A percentile compares a stretch with the other conserved stretches of the same genome.
Evolutionary conservation across 2,888 invertebrate genomes (phyloP).

Genomic region (Pandemis cinnamomeana): DNA sequence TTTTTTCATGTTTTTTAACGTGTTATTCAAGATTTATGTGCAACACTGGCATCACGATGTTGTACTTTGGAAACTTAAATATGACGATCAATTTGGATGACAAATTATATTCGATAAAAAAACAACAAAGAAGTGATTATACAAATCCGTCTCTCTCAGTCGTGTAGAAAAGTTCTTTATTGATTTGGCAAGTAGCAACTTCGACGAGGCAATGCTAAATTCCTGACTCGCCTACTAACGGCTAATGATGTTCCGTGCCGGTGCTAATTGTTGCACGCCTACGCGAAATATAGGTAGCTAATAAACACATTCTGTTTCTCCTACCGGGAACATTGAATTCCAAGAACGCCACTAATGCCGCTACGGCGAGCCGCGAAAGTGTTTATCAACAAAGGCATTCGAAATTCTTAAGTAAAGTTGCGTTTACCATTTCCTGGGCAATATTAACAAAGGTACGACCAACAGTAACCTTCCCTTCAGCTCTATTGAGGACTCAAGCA

Average conservation of each 20-base stretch:
- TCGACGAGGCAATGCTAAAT: conserved; percentile 56
- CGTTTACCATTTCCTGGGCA: conserved; percentile 36
- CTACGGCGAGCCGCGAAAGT: conserved; percentile 22
- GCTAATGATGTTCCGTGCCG: conserved; percentile 49
- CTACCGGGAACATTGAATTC: conserved; percentile 15
- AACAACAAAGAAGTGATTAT: background rate
- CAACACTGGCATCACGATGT: conserved; percentile 45
- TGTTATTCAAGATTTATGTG: conserved; percentile 66
- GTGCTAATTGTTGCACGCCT: conserved; percentile 56
- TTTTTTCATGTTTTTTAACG: conserved; percentile 60
- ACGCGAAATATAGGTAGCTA: conserved; percentile 49
- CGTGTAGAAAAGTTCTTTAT: background rate
- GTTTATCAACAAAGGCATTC: conserved; percentile 19
- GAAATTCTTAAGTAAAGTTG: conserved; percentile 32
- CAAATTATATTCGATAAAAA: background rate
- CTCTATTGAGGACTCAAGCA: conserved; percentile 66
- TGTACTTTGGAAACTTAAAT: conserved; percentile 9
- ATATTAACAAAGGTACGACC: conserved; percentile 44
- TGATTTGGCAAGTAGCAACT: conserved; percentile 42
- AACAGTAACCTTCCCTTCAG: conserved; percentile 56
- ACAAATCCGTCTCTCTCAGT: background rate
- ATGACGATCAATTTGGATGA: background rate
- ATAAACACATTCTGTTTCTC: conserved; percentile 15
- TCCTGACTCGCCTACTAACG: conserved; percentile 51
- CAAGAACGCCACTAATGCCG: conserved; percentile 14